A percentile compares a stretch with the other conserved stretches of the same genome.
phyloP scores from a whole-genome alignment of 1,140 invertebrate species.

The Caenorhabditis latens region DNA sequence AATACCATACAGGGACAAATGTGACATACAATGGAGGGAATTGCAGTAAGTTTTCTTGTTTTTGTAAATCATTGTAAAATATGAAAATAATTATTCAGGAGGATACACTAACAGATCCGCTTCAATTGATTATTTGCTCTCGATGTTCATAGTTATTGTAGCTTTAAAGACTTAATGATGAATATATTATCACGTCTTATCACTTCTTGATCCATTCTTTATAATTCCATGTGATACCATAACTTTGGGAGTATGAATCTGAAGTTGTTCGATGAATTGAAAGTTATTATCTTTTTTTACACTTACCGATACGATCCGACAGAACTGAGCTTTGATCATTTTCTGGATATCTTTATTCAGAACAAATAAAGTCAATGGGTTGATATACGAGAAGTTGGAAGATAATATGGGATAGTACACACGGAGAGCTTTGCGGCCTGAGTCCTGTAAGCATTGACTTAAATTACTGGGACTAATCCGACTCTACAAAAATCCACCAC shows the following conservation, averaged over 20 bases:
- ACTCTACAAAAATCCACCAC: background rate
- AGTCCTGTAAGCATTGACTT: background rate
- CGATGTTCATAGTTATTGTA: too few relatives aligned
- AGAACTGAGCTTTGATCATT: background rate
- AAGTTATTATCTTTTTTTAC: background rate
- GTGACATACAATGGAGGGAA: background rate
- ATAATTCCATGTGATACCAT: background rate
- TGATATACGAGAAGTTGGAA: conserved; percentile 33
- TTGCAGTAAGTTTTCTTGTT: background rate
- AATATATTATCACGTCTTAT: background rate
- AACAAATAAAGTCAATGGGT: background rate
- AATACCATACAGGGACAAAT: background rate
- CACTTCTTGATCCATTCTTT: background rate
- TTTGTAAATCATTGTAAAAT: too few relatives aligned
- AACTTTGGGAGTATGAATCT: background rate
- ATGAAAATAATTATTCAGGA: too few relatives aligned
- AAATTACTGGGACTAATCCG: too few relatives aligned
- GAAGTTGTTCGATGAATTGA: background rate
- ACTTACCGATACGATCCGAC: background rate
- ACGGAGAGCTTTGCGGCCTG: background rate
- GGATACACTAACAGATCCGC: too few relatives aligned
- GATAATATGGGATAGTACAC: background rate
- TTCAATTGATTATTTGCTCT: too few relatives aligned
- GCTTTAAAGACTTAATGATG: too few relatives aligned
- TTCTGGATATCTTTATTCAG: conserved; percentile 10